phyloP scores from a whole-genome alignment of 2,888 invertebrate species.

The Caenorhabditis sinica region DNA sequence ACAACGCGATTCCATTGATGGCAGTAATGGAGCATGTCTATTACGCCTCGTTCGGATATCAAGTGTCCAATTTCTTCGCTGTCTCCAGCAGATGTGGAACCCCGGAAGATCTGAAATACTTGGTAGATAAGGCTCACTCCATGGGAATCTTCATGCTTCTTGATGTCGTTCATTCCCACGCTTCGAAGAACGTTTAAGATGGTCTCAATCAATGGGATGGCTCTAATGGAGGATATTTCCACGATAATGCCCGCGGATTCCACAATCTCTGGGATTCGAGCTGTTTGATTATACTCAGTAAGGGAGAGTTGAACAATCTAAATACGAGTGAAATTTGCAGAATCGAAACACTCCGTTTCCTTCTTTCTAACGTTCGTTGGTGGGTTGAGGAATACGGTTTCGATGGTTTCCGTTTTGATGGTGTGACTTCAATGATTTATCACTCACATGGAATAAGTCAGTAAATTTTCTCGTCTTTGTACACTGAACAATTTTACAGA shows the following conservation, averaged over 20 bases:
- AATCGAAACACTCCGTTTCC: constrained; percentile 94
- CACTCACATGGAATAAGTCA: constrained; percentile 94
- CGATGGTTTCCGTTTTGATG: constrained; percentile 99
- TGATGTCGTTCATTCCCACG: constrained; percentile 98
- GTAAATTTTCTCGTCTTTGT: constrained; percentile 35
- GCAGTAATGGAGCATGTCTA: constrained; percentile 99
- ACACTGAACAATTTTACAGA: constrained; percentile 65
- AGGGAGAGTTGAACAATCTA: constrained; percentile 70
- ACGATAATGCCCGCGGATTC: constrained; percentile 92
- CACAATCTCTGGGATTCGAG: constrained; percentile 98
- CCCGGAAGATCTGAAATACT: constrained; percentile 94
- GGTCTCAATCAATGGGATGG: constrained; percentile 96
- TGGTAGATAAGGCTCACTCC: constrained; percentile 94
- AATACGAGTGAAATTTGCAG: constrained; percentile 79
- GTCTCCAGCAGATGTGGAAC: constrained; percentile 92
- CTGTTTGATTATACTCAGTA: constrained; percentile 96
- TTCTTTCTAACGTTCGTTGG: constrained; percentile 98
- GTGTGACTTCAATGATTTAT: constrained; percentile 98
- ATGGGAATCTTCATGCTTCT: constrained; percentile 93
- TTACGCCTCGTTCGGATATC: constrained; percentile 98
- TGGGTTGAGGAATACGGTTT: constrained; percentile 98
- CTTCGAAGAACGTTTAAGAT: constrained; percentile 88
- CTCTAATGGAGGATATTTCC: constrained; percentile 94
- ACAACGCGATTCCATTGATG: constrained; percentile 98
- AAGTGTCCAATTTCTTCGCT: constrained; percentile 49